Evolutionary conservation across 2,888 invertebrate species (phyloP).

Genomic region (Conistra vaccinii): DNA sequence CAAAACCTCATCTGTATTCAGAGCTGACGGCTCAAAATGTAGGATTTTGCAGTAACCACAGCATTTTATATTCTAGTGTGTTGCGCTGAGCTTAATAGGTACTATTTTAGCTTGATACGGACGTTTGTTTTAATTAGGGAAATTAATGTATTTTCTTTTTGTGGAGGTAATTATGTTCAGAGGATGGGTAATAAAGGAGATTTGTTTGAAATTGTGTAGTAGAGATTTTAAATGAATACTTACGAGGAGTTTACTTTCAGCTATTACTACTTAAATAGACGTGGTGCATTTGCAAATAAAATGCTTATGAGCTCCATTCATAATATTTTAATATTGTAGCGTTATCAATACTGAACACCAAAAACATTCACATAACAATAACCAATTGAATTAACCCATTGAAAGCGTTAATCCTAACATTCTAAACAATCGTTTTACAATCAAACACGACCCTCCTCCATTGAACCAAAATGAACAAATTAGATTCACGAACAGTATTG

Average conservation of each 20-base stretch:
- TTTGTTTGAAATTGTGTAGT: background rate
- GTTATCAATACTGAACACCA: background rate
- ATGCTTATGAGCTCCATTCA: background rate
- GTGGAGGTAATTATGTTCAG: background rate
- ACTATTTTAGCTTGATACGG: constrained; percentile 58
- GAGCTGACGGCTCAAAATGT: constrained; percentile 65
- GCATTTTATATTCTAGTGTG: constrained; percentile 62
- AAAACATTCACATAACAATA: constrained; percentile 19
- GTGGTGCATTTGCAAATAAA: background rate
- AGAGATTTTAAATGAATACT: background rate
- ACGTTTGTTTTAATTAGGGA: constrained; percentile 52
- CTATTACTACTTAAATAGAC: background rate
- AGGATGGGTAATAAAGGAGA: background rate
- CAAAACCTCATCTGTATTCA: constrained; percentile 77
- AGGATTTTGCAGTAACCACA: constrained; percentile 52
- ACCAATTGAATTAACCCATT: constrained; percentile 19
- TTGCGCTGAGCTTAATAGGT: constrained; percentile 49
- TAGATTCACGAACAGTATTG: constrained; percentile 46
- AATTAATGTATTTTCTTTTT: constrained; percentile 26
- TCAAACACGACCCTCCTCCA: constrained; percentile 27
- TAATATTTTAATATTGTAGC: background rate
- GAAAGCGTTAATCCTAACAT: constrained; percentile 25
- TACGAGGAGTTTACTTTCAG: background rate
- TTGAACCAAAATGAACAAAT: constrained; percentile 52
- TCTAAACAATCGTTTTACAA: constrained; percentile 34